phyloP scores from a whole-genome alignment of 1,140 invertebrate species.

The Protaetia brevitarsis region DNA sequence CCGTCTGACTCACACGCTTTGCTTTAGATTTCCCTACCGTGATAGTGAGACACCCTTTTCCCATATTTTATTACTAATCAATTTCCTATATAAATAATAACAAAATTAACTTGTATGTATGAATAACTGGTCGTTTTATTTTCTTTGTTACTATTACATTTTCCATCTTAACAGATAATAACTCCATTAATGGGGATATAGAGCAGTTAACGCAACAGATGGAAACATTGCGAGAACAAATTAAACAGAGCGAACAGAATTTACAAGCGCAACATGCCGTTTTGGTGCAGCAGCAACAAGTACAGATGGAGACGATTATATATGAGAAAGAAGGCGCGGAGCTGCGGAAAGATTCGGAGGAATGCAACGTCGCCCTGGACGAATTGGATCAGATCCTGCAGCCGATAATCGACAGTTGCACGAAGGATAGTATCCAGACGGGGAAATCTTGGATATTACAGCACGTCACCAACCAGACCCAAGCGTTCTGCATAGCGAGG shows the following conservation, averaged over 20 bases:
- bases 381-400: conserved; percentile 85
- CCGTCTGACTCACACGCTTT: too few species aligned
- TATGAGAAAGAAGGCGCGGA: conserved; percentile 75
- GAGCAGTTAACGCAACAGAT: conserved; percentile 61
- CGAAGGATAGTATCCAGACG: conserved; percentile 96
- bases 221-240: conserved; percentile 82
- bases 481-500: conserved; percentile 43
- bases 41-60: too few species aligned
- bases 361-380: conserved; percentile 71
- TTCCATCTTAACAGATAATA: too few species aligned
- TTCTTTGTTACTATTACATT: too few species aligned
- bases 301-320: conserved; percentile 85
- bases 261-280: conserved; percentile 89
- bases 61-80: too few species aligned
- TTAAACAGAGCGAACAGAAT: conserved; percentile 91
- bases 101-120: too few species aligned
- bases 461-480: conserved; percentile 67
- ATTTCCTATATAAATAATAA: too few species aligned
- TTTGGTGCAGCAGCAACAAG: conserved; percentile 80
- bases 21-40: too few species aligned
- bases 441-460: conserved; percentile 93
- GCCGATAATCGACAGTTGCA: conserved; percentile 94
- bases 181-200: conserved; percentile 33
- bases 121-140: too few species aligned
- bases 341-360: conserved; percentile 70